Conservation (phyloP, 2,797 vertebrate species). For the Liasis olivaceus region DNA sequence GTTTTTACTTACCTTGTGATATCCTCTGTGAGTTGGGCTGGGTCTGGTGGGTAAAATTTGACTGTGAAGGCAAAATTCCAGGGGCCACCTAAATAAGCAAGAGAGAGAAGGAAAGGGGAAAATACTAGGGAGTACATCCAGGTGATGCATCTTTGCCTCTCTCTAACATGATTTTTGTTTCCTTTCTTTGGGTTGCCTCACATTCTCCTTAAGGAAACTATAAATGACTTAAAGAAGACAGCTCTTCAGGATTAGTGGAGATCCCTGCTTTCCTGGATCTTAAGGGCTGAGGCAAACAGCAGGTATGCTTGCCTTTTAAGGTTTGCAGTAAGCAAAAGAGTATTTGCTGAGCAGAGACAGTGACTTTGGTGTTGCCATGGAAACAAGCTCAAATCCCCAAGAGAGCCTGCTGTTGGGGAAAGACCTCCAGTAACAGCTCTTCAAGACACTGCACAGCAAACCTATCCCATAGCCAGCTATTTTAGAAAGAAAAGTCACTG, state of each 20-base stretch:
- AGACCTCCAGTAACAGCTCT: conserved; percentile 22
- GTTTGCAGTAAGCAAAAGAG: neutral
- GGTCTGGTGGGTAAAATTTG: conserved; percentile 98
- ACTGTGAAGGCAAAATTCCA: conserved; percentile 96
- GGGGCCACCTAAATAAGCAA: conserved; percentile 77
- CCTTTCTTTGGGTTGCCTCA: neutral
- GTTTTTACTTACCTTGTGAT: conserved; percentile 89
- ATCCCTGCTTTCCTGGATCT: conserved; percentile 2
- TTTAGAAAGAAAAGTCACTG: neutral
- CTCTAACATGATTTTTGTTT: neutral
- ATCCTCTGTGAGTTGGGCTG: conserved; percentile 95
- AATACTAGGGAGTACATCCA: neutral
- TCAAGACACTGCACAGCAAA: conserved; percentile 1
- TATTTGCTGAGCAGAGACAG: neutral
- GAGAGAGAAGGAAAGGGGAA: conserved; percentile 14
- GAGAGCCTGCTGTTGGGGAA: conserved; percentile 2
- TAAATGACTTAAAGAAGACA: neutral
- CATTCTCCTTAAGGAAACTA: neutral
- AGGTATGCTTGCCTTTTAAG: conserved; percentile 6
- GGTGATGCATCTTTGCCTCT: neutral
- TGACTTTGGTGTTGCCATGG: conserved; percentile 54
- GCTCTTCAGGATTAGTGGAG: conserved; percentile 1
- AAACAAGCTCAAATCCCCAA: conserved; percentile 47
- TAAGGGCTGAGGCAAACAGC: neutral
- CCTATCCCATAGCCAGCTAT: neutral